Base-by-base conservation (phyloP, 2,888 invertebrate genomes). In the Dilophus febrilis region DNA sequence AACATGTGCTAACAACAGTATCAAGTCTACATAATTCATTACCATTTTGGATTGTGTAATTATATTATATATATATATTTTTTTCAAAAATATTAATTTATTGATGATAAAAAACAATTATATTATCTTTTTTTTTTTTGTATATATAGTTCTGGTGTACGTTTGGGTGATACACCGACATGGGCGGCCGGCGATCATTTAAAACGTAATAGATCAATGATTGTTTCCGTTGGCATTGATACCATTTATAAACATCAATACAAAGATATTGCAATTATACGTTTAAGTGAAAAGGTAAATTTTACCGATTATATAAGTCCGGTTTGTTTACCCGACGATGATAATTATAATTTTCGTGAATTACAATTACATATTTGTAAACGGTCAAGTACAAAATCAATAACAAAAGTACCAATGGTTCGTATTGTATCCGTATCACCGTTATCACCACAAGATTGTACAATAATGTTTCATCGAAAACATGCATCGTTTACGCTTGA, bases 1-100 rank as follows among this genome's bases (percentile, higher is more conserved):
- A 37, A 16, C 46, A 46, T 41, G 46, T 49, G 18, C 42, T 49
- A 11, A 48, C 49, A 14, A 48, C 49, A 3, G 46, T 49, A n/a
- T 49, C 49, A 3, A 47, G 47, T 31, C 40, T 49, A 8, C 46
- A 48, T 40, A 48, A 49, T 38, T 43, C 46, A 10, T 40, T 45
- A 33, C 46, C 47, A 2, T 48, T 44, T 40, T 49, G 48, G 47
- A 40, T 44, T 18, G 45, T 46, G 44, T 47, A 46, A 38, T 38
- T 14, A 17, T 29, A 8, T 29, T 16, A 27, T n/a, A 29, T 8
- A 10, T 32, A 12, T n/a, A n/a, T n/a, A n/a, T n/a, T n/a, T n/a
- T 27, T 17, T 28, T 28, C 17, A 11, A 37, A 31, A 22, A 26
- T 37, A 22, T 30, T 28, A 13, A 29, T 19, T 33, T 40, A 26